These are phyloP conservation scores for Melopsittacus undulatus DNA, from an alignment of 2,797 vertebrate genomes.

Conservation along the genomic window DNA sequence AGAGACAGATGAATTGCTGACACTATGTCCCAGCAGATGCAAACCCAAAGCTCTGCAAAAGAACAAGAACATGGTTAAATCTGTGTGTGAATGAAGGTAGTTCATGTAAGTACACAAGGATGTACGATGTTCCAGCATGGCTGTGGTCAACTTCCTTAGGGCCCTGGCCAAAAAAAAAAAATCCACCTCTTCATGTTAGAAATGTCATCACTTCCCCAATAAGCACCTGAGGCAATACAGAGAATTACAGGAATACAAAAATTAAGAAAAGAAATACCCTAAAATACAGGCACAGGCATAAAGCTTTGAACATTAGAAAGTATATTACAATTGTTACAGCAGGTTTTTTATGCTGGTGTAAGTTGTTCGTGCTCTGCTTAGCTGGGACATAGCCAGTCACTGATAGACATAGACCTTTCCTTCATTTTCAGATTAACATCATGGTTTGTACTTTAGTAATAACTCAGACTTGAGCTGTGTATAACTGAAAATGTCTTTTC, in stretches of 20 bases:
- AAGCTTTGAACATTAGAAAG: not conserved
- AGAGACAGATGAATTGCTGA: not conserved
- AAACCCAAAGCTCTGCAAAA: not conserved
- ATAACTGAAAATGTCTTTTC: not conserved
- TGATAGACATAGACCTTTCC: not conserved
- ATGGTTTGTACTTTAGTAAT: not conserved
- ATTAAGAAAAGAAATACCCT: rapidly evolving
- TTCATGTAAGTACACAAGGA: not conserved
- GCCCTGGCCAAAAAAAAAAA: not conserved
- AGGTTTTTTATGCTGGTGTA: not conserved
- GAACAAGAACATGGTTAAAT: not conserved
- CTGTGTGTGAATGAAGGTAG: not conserved
- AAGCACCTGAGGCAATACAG: not conserved
- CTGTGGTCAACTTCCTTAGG: not conserved
- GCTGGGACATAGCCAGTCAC: not conserved
- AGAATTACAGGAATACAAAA: not conserved
- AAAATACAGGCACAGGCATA: not conserved
- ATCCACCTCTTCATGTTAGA: not conserved
- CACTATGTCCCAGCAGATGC: not conserved
- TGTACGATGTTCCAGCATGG: not conserved
- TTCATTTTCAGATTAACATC: not conserved
- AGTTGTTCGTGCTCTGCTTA: not conserved
- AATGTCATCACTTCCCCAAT: not conserved
- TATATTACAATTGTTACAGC: rapidly evolving
- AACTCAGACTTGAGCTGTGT: not conserved